Percentiles rank a stretch among this genome's conserved stretches.
These are phyloP conservation scores for Homarus gammarus DNA, from an alignment of 2,888 invertebrate species.

Conservation along the genomic window DNA sequence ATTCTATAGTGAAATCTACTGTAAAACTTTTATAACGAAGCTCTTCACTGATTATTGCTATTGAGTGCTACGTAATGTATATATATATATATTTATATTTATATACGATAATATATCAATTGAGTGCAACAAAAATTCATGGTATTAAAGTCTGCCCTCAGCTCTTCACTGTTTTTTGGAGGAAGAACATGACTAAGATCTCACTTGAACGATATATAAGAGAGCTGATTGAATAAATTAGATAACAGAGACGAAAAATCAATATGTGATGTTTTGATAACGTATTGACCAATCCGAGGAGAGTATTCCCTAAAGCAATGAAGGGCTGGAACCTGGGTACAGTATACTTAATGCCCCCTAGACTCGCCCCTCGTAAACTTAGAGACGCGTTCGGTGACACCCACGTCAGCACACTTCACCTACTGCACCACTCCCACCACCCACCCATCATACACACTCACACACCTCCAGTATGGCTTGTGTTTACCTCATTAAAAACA, in stretches of 20 bases:
- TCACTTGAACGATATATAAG: no score
- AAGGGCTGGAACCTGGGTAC: constrained; percentile 6
- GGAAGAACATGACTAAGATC: neutral
- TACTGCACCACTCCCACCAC: no score
- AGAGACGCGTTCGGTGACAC: no score
- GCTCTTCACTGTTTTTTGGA: constrained; percentile 33
- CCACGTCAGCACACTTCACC: no score
- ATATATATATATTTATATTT: constrained; percentile 58
- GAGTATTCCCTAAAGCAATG: neutral
- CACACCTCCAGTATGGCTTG: no score
- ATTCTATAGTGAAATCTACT: constrained; percentile 24
- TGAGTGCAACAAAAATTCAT: constrained; percentile 63
- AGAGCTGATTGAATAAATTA: no score
- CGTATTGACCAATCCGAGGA: neutral
- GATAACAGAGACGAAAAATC: no score
- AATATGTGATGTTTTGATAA: no score
- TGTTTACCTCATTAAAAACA: no score
- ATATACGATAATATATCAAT: constrained; percentile 57
- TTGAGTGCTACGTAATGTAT: constrained; percentile 69
- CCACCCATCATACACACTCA: no score
- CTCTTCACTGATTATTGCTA: constrained; percentile 68
- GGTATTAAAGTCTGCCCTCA: constrained; percentile 24
- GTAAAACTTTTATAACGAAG: constrained; percentile 51
- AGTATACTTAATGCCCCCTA: constrained; percentile 21
- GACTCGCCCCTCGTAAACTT: neutral